Percentiles rank a stretch among this genome's conserved stretches.
These are phyloP conservation scores for Styela clava DNA, from an alignment of 23 tunicate species.

Conservation along the genomic window DNA sequence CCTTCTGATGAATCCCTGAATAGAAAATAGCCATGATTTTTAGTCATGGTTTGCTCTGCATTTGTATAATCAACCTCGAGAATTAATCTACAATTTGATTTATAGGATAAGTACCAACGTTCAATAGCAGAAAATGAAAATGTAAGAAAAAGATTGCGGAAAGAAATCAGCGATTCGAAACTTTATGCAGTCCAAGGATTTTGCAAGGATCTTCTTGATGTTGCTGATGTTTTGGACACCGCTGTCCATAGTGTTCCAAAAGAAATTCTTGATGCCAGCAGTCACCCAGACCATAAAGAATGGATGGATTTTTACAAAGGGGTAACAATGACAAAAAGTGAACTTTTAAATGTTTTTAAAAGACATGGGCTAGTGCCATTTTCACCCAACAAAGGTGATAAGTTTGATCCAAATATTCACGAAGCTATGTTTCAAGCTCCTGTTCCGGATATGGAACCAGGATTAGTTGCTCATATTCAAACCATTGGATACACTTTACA, in stretches of 20 bases:
- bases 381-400: conserved; percentile 68
- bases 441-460: conserved; percentile 54
- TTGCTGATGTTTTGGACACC: conserved; percentile 73
- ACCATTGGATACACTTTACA: conserved; percentile 73
- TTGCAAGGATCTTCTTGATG: conserved; percentile 87
- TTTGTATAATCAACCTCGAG: no score
- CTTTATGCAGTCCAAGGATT: conserved; percentile 75
- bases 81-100: no score
- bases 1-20: no score
- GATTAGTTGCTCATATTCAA: conserved; percentile 62
- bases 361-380: conserved; percentile 57
- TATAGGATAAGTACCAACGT: conserved; percentile 79
- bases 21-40: no score
- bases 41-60: no score
- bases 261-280: conserved; percentile 26
- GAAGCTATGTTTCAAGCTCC: conserved; percentile 89
- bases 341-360: conserved; percentile 77
- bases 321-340: conserved; percentile 69
- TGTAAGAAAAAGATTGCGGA: conserved; percentile 65
- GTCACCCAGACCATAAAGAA: conserved; percentile 15
- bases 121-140: conserved; percentile 92
- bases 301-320: conserved; percentile 81
- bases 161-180: conserved; percentile 73
- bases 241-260: conserved; percentile 63
- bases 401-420: conserved; percentile 83